Percentiles rank a stretch among this genome's conserved stretches.
These are phyloP conservation scores for Hylaeus anthracinus DNA, from an alignment of 1,140 invertebrate species.

Conservation along the genomic window DNA sequence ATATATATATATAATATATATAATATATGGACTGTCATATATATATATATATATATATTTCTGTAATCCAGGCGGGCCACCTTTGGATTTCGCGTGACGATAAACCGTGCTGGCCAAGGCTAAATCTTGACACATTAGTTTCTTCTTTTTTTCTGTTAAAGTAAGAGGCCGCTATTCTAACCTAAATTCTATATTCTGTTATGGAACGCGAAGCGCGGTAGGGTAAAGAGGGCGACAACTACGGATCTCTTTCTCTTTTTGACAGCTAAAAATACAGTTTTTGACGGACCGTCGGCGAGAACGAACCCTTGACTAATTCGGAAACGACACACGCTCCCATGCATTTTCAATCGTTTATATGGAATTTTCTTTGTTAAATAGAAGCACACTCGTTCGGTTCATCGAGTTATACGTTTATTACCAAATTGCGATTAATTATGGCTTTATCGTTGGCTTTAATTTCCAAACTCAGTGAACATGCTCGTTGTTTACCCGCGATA, in stretches of 20 bases:
- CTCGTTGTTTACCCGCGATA: background rate
- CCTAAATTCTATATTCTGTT: conserved; percentile 59
- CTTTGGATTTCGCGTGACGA: background rate
- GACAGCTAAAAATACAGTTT: conserved; percentile 70
- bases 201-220: conserved; percentile 2
- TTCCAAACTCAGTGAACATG: background rate
- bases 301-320: conserved; percentile 50
- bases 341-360: conserved; percentile 12
- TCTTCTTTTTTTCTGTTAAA: conserved; percentile 39
- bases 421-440: background rate
- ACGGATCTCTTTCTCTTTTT: conserved; percentile 49
- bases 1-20: no score
- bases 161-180: conserved; percentile 49
- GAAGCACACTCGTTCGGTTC: background rate
- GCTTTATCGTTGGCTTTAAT: background rate
- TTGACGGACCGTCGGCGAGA: conserved; percentile 33
- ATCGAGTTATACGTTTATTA: background rate
- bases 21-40: no score
- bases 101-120: background rate
- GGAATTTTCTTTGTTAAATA: background rate
- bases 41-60: background rate
- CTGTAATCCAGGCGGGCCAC: background rate
- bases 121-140: conserved; percentile 28
- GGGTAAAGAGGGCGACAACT: conserved; percentile 17
- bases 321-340: conserved; percentile 4